phyloP scores from a whole-genome alignment of 1,140 invertebrate genomes.

The Sipha flava region DNA sequence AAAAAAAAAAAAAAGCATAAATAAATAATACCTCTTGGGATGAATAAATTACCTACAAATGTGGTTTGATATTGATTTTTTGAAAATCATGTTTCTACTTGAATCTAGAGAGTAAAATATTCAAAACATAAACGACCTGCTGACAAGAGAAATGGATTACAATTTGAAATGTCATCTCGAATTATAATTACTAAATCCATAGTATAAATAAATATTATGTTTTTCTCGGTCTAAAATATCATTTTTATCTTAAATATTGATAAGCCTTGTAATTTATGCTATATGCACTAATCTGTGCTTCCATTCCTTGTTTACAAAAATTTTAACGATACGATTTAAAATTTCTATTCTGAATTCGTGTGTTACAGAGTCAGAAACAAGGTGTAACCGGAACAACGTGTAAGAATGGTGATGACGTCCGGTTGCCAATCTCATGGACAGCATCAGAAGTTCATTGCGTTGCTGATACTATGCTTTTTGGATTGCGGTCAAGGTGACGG shows the following conservation, averaged over 20 bases:
- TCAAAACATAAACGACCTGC: not conserved
- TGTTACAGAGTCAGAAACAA: not conserved
- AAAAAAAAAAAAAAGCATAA: not conserved
- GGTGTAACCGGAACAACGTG: not conserved
- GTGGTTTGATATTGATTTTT: not conserved
- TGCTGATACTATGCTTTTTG: constrained; percentile 16
- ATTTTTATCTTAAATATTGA: too few species aligned
- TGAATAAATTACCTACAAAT: not conserved
- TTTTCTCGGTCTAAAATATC: too few species aligned
- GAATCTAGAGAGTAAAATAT: not conserved
- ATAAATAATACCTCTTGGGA: not conserved
- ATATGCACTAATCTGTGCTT: too few species aligned
- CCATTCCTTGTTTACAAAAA: too few species aligned
- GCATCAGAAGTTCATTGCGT: not conserved
- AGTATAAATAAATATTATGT: too few species aligned
- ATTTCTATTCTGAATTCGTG: too few species aligned
- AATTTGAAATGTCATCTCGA: not conserved
- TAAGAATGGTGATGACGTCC: not conserved
- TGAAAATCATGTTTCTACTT: not conserved
- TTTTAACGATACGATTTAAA: too few species aligned
- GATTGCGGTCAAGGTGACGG: constrained; percentile 1
- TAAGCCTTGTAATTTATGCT: too few species aligned
- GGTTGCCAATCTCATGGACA: not conserved
- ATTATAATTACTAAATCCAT: too few species aligned
- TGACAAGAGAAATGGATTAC: not conserved